Evolutionary conservation across 2,113 vertebrate genomes (phyloP).

Genomic region (Leucosticte australis): DNA sequence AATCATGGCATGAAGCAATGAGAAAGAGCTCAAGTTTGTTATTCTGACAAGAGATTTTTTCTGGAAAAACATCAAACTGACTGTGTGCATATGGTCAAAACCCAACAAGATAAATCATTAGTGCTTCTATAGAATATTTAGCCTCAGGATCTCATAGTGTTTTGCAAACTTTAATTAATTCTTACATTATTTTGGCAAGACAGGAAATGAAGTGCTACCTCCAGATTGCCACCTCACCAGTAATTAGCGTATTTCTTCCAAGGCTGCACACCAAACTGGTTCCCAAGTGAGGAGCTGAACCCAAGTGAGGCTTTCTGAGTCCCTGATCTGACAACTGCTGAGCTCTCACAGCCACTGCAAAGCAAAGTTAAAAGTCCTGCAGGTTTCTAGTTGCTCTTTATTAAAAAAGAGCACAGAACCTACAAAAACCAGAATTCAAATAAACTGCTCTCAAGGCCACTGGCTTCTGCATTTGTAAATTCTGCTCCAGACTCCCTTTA

Average conservation of each 20-base stretch:
- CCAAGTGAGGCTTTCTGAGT: background rate
- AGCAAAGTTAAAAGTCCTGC: background rate
- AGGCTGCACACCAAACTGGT: background rate
- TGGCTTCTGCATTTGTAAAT: background rate
- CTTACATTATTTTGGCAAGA: background rate
- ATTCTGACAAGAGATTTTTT: background rate
- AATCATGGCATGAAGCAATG: background rate
- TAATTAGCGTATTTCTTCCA: background rate
- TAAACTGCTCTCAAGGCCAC: background rate
- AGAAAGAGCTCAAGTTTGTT: background rate
- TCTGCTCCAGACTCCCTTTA: background rate
- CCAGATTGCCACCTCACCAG: background rate
- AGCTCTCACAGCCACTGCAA: background rate
- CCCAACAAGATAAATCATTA: background rate
- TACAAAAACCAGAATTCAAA: background rate
- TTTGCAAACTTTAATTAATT: slow-evolving; percentile 8
- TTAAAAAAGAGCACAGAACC: background rate
- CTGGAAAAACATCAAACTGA: background rate
- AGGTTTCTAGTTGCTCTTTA: background rate
- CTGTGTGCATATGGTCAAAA: background rate
- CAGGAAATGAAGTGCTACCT: background rate
- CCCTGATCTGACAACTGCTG: background rate
- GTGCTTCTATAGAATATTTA: background rate
- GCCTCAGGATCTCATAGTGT: background rate
- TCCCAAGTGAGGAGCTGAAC: background rate